Evolutionary conservation across 2,113 vertebrate genomes (phyloP), one percentile per base, ranked within the genome.

Genomic region (Lepus timidus): DNA sequence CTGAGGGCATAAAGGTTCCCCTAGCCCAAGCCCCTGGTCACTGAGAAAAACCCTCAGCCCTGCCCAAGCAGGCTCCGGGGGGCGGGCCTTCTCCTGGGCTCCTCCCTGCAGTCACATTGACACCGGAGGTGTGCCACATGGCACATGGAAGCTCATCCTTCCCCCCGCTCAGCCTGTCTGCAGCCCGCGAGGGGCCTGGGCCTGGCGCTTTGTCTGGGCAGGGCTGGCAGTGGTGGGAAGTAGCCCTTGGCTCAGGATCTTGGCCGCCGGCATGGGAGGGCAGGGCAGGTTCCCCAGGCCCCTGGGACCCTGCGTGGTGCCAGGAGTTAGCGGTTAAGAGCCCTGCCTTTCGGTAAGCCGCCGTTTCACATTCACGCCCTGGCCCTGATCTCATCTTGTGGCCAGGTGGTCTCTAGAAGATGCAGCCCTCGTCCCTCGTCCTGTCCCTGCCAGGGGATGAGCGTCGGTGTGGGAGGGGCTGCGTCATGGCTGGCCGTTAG

Each of bases 401-500:
- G 6, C 44, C 27, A 31, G 51, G 39, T 27, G 31, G 29, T 78
- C 49, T 13, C 29, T 23, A 67, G 6, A 51, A 9, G 22, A 20
- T 20, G 14, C 44, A 44, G 51, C 25, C 23, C n/a, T 61, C 25
- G 14, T 58, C 33, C 33, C 70, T 13, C 39, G 68, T 25, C 6
- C n/a, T 9, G 17, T 22, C 22, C 33, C 51, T 70, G 25, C 20
- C 1, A 8, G 36, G 17, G 29, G 68, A 29, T 2, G 31, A 33
- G 13, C 25, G 16, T 31, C 23, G 67, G 9, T 29, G 84, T 51
- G 4, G 6, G 6, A 0, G 68, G 68, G 68, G 68, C 10, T 4
- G 2, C 27, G 67, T 22, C 36, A 0, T 17, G 17, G 23, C 14
- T 9, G 7, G 19, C 0, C 6, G 10, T 8, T 2, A 17, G 13